phyloP scores from a whole-genome alignment of 1,140 invertebrate species.

The Hycleus cichorii region DNA sequence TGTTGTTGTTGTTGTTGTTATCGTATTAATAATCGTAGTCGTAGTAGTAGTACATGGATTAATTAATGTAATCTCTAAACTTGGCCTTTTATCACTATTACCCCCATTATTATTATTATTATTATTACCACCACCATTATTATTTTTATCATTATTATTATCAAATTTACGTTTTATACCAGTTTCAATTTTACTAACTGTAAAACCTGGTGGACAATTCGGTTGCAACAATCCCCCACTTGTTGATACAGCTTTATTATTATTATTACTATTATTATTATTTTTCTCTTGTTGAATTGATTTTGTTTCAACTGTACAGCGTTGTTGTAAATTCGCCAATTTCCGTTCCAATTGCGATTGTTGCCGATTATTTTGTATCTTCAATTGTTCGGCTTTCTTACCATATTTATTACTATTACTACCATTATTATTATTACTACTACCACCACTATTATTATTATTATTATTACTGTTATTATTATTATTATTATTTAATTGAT shows the following conservation, averaged over 20 bases:
- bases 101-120: too few relatives aligned
- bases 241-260: background rate
- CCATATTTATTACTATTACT: too few relatives aligned
- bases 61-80: constrained; percentile 39
- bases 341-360: constrained; percentile 29
- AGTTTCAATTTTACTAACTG: constrained; percentile 38
- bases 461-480: constrained; percentile 9
- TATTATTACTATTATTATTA: constrained; percentile 20
- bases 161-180: constrained; percentile 33
- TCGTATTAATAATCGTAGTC: too few relatives aligned
- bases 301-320: constrained; percentile 29
- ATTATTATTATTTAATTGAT: constrained; percentile 23
- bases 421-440: too few relatives aligned
- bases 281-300: constrained; percentile 5
- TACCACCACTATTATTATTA: too few relatives aligned
- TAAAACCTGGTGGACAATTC: constrained; percentile 36
- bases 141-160: constrained; percentile 4
- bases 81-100: constrained; percentile 33
- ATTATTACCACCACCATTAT: too few relatives aligned
- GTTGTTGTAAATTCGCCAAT: constrained; percentile 32
- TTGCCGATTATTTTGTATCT: background rate
- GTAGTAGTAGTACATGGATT: constrained; percentile 13
- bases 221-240: background rate
- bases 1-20: too few relatives aligned
- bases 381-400: background rate